Evolutionary conservation across 2,797 vertebrate species (phyloP), one percentile per base, ranked within the genome.

Genomic region (Hippoglossus hippoglossus): DNA sequence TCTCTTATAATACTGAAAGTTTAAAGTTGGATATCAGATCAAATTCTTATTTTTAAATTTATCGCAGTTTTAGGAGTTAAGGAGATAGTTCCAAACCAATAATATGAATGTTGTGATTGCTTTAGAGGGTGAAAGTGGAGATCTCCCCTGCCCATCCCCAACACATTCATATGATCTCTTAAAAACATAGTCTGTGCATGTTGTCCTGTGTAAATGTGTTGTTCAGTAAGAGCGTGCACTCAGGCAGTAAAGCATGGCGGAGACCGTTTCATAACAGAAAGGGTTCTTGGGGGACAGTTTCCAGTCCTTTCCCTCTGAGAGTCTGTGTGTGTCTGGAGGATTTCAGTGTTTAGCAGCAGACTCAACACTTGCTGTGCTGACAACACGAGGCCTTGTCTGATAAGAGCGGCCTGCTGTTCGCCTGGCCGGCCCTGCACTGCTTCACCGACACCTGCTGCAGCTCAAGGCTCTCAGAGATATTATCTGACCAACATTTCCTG

Each of bases 371-470:
- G 50, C 81, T 73, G 81, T n/a, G 88, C 89, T 94, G 94, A 95
- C 93, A 94, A 89, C 90, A 80, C 49, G 73, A 73, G 91, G 87
- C 91, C 90, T 89, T 73, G 83, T 1, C 5, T 92, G 93, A 94
- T 92, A 93, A 91, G 91, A 91, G 83, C 68, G 81, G 91, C 85
- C 91, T 92, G 89, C 87, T 79, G 87, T 86, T 92, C 25, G 84
- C 85, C 86, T 76, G 85, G 82, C 80, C 57, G 41, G 62, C 84
- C 74, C 73, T 74, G 80, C 79, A 71, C 75, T 53, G 86, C 87
- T 80, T 90, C 73, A 85, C 71, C 81, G 89, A 85, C 92, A 93
- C 90, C 91, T 93, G 91, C 92, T 87, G 77, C 91, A 89, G 86
- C 84, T 86, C 52, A 65, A 44, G 26, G 25, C 50, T 49, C 8